phyloP scores from a whole-genome alignment of 2,888 invertebrate species.

The Aspidiotus destructor region DNA sequence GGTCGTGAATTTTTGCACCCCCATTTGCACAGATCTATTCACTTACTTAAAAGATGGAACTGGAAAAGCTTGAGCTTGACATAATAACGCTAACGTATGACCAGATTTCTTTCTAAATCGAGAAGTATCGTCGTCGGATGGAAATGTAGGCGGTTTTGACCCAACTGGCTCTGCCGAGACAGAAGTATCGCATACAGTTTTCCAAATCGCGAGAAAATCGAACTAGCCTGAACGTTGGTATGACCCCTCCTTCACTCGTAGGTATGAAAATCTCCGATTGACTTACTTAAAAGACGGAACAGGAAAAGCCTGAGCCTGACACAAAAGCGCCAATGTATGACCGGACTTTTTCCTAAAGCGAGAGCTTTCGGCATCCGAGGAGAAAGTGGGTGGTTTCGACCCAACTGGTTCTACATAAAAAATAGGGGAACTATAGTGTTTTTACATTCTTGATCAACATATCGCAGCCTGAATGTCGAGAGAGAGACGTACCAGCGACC shows the following conservation, averaged over 20 bases:
- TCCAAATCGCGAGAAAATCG: too few relatives aligned
- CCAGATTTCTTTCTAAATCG: conserved; percentile 47
- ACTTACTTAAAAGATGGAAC: conserved; percentile 51
- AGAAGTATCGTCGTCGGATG: conserved; percentile 50
- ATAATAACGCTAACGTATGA: conserved; percentile 52
- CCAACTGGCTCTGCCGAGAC: conserved; percentile 46
- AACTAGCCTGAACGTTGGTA: too few relatives aligned
- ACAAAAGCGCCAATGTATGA: conserved; percentile 52
- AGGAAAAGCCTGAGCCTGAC: conserved; percentile 62
- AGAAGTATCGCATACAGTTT: too few relatives aligned
- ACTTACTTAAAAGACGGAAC: conserved; percentile 51
- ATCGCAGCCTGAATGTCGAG: too few relatives aligned
- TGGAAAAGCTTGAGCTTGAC: conserved; percentile 62
- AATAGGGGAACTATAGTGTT: neutral
- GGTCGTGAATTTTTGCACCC: too few relatives aligned
- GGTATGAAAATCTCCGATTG: neutral
- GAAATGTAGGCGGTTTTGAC: conserved; percentile 52
- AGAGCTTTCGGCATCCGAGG: conserved; percentile 50
- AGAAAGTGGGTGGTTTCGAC: conserved; percentile 52
- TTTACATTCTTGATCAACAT: neutral
- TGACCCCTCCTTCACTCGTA: too few relatives aligned
- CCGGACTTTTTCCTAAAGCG: conserved; percentile 47
- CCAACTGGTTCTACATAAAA: conserved; percentile 8
- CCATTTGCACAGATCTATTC: too few relatives aligned
- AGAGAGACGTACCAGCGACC: too few relatives aligned